Percentiles rank a stretch among this genome's conserved stretches.
Conservation (phyloP, 2,113 vertebrate species). For the Paracanthobrama guichenoti region DNA sequence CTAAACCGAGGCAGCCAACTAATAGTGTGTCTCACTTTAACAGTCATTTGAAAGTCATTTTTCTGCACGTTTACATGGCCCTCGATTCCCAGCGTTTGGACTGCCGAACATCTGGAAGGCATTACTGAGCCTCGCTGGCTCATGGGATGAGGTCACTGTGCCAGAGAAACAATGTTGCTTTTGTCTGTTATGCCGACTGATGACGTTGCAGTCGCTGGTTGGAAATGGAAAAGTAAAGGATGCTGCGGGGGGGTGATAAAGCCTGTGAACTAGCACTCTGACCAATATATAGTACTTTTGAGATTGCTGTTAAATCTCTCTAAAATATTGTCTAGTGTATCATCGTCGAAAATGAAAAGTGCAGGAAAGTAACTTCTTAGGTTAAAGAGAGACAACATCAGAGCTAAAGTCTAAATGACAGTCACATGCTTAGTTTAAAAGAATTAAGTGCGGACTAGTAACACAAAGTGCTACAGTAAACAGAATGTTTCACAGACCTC, state of each 20-base stretch:
- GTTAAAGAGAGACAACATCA: not conserved
- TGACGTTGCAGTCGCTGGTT: constrained; percentile 47
- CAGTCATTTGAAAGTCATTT: constrained; percentile 28
- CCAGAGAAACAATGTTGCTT: constrained; percentile 61
- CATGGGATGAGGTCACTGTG: constrained; percentile 63
- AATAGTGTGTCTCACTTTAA: constrained; percentile 47
- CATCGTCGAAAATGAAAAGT: not conserved
- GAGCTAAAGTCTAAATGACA: not conserved
- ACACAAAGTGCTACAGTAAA: constrained; percentile 16
- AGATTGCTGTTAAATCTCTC: not conserved
- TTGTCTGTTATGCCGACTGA: constrained; percentile 55
- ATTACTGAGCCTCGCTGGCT: constrained; percentile 66
- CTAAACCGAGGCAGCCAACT: constrained; percentile 1
- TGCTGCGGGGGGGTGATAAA: constrained; percentile 4
- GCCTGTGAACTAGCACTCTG: not conserved
- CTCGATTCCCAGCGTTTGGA: constrained; percentile 53
- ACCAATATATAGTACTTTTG: not conserved
- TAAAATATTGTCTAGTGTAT: not conserved
- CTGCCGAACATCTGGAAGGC: constrained; percentile 69
- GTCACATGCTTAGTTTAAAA: constrained; percentile 1
- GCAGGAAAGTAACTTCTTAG: constrained; percentile 1
- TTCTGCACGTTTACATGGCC: constrained; percentile 49
- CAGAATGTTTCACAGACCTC: constrained; percentile 39
- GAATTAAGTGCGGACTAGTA: not conserved
- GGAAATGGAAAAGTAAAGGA: constrained; percentile 39